Conservation (phyloP, 2,888 invertebrate genomes). For the Megamerina dolium region DNA sequence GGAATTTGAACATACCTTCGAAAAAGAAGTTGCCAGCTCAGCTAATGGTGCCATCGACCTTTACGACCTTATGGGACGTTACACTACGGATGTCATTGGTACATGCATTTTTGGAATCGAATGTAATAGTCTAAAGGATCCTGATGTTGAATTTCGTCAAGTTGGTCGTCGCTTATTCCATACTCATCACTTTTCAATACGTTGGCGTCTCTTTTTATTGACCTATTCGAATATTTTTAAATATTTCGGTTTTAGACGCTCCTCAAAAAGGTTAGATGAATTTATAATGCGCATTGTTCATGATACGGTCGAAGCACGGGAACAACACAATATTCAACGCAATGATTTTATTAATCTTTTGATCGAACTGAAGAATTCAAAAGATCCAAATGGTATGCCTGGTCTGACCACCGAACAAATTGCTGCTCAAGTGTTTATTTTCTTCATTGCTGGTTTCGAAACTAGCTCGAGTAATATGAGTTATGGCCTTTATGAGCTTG, state of each 20-base stretch:
- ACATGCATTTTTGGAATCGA: conserved; percentile 50
- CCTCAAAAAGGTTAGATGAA: neutral
- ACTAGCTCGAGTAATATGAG: conserved; percentile 52
- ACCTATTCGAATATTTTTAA: conserved; percentile 13
- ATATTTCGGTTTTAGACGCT: conserved; percentile 11
- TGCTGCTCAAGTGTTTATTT: conserved; percentile 53
- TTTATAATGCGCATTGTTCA: conserved; percentile 30
- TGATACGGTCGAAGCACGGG: conserved; percentile 28
- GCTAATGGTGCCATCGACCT: conserved; percentile 38
- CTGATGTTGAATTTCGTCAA: conserved; percentile 40
- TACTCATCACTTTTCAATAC: conserved; percentile 22
- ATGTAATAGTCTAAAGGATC: conserved; percentile 46
- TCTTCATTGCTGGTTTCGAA: conserved; percentile 54
- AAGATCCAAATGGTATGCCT: conserved; percentile 12
- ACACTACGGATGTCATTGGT: conserved; percentile 52
- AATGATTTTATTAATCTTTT: conserved; percentile 37
- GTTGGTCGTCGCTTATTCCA: conserved; percentile 26
- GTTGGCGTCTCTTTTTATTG: conserved; percentile 24
- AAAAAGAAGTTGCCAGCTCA: neutral
- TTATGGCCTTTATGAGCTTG: conserved; percentile 51
- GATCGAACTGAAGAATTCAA: conserved; percentile 28
- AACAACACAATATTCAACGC: conserved; percentile 27
- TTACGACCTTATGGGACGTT: conserved; percentile 47
- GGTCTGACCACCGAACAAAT: conserved; percentile 49
- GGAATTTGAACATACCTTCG: conserved; percentile 23